Evolutionary conservation across 2,888 invertebrate genomes (phyloP), one percentile per base, ranked within the genome.

Genomic region (Imbricaverruca yamaguchii): DNA sequence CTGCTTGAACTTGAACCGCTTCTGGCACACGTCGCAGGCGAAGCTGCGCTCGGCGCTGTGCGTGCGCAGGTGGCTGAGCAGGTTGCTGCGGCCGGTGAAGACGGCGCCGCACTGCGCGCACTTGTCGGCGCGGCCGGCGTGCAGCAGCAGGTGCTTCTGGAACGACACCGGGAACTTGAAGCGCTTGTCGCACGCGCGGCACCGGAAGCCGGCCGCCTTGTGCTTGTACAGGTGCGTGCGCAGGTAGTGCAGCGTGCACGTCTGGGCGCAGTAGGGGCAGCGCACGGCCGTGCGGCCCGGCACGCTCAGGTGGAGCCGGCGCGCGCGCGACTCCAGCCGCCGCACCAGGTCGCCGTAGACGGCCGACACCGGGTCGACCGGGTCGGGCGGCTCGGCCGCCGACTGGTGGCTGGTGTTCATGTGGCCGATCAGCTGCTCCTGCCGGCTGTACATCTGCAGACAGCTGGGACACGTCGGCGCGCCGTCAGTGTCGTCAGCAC

Each of bases 81-180:
- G 86, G 0, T 90, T 89, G 84, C 90, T 90, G 81, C 90, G 90
- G 90, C 90, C 90, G 83, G 90, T 90, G 85, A 90, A 90, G 0
- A 89, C 89, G 83, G 89, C 87, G n/a, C 87, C 86, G 84, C 90
- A 90, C 61, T 89, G 87, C 6, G 87, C 86, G 83, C 90, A 90
- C 0, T 87, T 86, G 85, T 88, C 87, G 0, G 90, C 90, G 25
- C 89, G 89, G 82, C 88, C 88, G 4, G 87, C 87, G 1, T 89
- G 89, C 83, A 90, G 90, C 83, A 89, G 90, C 2, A 90, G 90
- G n/a, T 88, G 85, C 84, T 90, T 90, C 18, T 89, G 86, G 59
- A 87, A 86, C 4, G 90, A 84, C 53, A 89, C 88, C 8, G 89
- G 88, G 74, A 88, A 87, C 0, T 89, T 89, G 81, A 87, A 88